Evolutionary conservation across 2,888 invertebrate species (phyloP), one percentile per base, ranked within the genome.

Genomic region (Plebejus argus): DNA sequence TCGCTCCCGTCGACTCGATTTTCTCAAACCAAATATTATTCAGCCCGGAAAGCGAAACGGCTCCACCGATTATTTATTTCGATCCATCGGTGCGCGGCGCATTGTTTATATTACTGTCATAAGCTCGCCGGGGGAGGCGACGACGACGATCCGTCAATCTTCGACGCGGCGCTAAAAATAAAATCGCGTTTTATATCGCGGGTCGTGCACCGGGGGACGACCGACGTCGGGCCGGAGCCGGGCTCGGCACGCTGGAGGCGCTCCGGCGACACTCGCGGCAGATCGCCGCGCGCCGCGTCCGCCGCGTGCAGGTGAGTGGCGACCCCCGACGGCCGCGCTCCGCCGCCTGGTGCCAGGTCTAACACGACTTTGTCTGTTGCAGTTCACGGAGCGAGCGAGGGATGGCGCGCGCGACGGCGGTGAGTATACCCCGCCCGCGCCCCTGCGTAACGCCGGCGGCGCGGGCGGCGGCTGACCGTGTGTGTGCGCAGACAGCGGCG

Each of bases 191-290:
- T 33, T 18, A 66, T 66, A 66, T 66, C 66, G 66, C 28, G 15
- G 15, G 28, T 28, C 28, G 66, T 80, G 79, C 79, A 79, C 80
- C 78, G 74, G 66, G 79, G 15, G 15, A 45, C 10, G 23, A 4
- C 23, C 61, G 61, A 20, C 61, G 28, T 6, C 15, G 15, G 10
- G 71, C 78, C 75, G 77, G 79, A 10, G 79, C 81, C 78, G 39
- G 72, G 77, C 23, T 23, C 71, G 80, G 80, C 81, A 84, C 83
- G 81, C 90, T 89, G 97, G 97, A 97, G 96, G 96, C 96, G 91
- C 95, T 97, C 95, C 96, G 97, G 92, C 96, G 96, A 88, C 97
- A 97, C 94, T 97, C 97, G 94, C 96, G 97, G 95, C 97, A 97
- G 94, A 96, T 97, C 93, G 97, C 97, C 95, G 97, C 97, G 91